A percentile compares a stretch with the other conserved stretches of the same genome.
These are phyloP conservation scores for Subanguina moxae DNA, from an alignment of 1,140 invertebrate species.

Conservation along the genomic window DNA sequence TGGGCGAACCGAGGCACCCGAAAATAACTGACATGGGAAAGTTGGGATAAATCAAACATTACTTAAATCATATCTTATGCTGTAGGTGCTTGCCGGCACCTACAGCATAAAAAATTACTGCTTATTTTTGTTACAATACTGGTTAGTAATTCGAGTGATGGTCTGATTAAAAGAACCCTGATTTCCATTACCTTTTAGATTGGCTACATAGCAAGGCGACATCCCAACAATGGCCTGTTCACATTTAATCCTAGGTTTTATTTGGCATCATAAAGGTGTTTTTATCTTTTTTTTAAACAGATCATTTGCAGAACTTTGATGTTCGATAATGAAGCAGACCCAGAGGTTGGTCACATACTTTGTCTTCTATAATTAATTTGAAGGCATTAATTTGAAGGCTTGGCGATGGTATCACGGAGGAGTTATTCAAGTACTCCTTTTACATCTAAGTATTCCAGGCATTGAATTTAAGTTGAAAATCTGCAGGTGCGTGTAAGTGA, in stretches of 20 bases:
- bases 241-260: conserved; percentile 33
- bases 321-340: conserved; percentile 38
- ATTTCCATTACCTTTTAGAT: conserved; percentile 23
- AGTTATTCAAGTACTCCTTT: conserved; percentile 13
- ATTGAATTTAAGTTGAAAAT: not conserved
- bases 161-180: not conserved
- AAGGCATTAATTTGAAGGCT: conserved; percentile 7
- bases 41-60: too few species aligned
- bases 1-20: too few species aligned
- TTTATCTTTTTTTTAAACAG: not conserved
- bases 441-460: not conserved
- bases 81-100: too few species aligned
- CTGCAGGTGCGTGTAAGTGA: conserved; percentile 38
- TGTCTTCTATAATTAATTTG: too few species aligned
- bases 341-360: conserved; percentile 3
- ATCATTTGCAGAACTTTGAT: not conserved
- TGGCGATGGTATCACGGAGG: conserved; percentile 39
- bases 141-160: too few species aligned
- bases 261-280: too few species aligned
- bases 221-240: conserved; percentile 33
- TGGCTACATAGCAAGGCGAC: conserved; percentile 34
- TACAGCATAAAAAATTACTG: too few species aligned
- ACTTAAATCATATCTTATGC: too few species aligned
- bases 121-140: too few species aligned
- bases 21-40: too few species aligned